Base-by-base conservation (phyloP, 2,797 vertebrate genomes). In the Scomberomorus guttatus region DNA sequence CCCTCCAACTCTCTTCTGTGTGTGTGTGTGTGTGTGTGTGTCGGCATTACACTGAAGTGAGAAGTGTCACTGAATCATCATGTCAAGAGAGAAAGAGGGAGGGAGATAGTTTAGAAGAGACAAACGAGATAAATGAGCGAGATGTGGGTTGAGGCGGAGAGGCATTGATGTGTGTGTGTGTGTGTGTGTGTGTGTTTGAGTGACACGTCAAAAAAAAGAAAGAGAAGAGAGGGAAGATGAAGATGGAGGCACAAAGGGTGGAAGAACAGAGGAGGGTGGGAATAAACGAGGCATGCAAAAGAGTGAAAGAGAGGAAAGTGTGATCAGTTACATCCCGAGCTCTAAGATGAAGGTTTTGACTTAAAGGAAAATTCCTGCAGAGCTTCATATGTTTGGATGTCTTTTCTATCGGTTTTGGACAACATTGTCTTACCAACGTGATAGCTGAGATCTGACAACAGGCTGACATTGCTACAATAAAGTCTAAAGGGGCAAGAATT, bases 11-110 rank as follows among this genome's bases (percentile, higher is more conserved):
- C 54, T 64, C 69, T 54, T 25, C 15, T 62, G 56, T 69, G 64
- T 64, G 29, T 44, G 25, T 59, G 50, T 64, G 50, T 44, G 44
- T 34, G 46, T 46, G 52, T 69, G 48, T 71, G 60, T 81, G 66
- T 67, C 22, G 24, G 50, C 44, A 27, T 72, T 81, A 86, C 34
- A 57, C 73, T 68, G 77, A 84, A 77, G 68, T 54, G 81, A 82
- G 85, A 79, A 87, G 84, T 90, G 82, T 84, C 80, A 74, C 72
- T 74, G 79, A 57, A 55, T 55, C 52, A 55, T 24, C 20, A 24
- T 55, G 24, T 55, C 52, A 55, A 52, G 65, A 60, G 4, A 62
- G 64, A 62, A 56, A 55, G 55, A 79, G 11, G 27, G 75, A 80
- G 73, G 7, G 76, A 74, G 77, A 58, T 27, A 48, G 51, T 17